Evolutionary conservation across 30 jellyfish, hydroid and myxozoan species (phyloP).

Genomic region (Chironex yamaguchii): DNA sequence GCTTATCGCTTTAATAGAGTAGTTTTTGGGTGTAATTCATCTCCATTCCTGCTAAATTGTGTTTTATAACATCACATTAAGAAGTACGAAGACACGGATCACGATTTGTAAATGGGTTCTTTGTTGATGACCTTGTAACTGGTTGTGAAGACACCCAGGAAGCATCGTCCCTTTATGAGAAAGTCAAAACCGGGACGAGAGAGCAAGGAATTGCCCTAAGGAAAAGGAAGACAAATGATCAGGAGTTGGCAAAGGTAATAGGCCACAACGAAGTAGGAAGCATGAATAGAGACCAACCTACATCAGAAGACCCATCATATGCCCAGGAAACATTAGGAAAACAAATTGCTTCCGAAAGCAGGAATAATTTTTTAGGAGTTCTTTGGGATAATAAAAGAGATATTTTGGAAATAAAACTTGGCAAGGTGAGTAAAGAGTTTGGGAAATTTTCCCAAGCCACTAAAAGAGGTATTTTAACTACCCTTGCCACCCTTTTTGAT

Average conservation of each 20-base stretch:
- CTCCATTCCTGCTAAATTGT: slow-evolving; percentile 36
- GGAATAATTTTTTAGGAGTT: slow-evolving; percentile 22
- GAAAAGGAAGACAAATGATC: slow-evolving; percentile 49
- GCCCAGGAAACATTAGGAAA: slow-evolving; percentile 42
- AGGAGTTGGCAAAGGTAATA: slow-evolving; percentile 31
- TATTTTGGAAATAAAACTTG: slow-evolving; percentile 17
- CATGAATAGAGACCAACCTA: neutral
- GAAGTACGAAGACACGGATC: slow-evolving; percentile 42
- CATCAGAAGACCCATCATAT: slow-evolving; percentile 11
- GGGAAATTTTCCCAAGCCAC: slow-evolving; percentile 6
- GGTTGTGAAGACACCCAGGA: slow-evolving; percentile 2
- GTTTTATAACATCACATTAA: slow-evolving; percentile 43
- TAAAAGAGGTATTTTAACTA: neutral
- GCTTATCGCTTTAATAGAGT: neutral
- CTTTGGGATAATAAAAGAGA: slow-evolving; percentile 39
- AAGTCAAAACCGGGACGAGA: slow-evolving; percentile 48
- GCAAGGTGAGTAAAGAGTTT: slow-evolving; percentile 8
- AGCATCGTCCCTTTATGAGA: slow-evolving; percentile 25
- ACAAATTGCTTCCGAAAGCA: neutral
- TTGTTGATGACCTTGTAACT: slow-evolving; percentile 40
- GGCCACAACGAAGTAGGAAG: slow-evolving; percentile 30
- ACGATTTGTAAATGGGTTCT: slow-evolving; percentile 53
- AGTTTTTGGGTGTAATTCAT: slow-evolving; percentile 22
- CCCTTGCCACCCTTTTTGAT: slow-evolving; percentile 1
- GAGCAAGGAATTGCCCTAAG: slow-evolving; percentile 53